Conservation (phyloP, 2,888 invertebrate genomes). For the Aleiodes testaceus region DNA sequence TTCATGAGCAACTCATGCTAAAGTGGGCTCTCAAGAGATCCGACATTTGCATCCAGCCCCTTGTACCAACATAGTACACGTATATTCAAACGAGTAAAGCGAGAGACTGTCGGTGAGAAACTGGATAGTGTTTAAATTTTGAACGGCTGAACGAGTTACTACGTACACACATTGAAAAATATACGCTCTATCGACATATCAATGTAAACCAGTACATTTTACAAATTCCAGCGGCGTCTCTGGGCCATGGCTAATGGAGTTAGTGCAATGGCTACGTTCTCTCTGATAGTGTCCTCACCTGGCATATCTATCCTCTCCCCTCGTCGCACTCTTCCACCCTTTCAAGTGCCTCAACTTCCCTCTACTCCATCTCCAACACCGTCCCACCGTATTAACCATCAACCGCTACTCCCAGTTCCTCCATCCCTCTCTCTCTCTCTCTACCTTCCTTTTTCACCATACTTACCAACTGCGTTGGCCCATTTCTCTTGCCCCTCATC, state of each 20-base stretch:
- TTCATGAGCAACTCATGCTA: conserved; percentile 12
- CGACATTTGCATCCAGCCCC: conserved; percentile 4
- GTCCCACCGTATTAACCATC: conserved; percentile 18
- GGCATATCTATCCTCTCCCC: conserved; percentile 18
- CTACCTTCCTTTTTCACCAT: neutral
- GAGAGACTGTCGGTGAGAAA: conserved; percentile 6
- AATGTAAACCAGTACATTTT: conserved; percentile 42
- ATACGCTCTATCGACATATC: conserved; percentile 18
- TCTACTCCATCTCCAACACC: conserved; percentile 28
- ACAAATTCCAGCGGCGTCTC: conserved; percentile 49
- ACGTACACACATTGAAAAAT: neutral
- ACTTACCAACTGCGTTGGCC: conserved; percentile 10
- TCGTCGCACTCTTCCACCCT: neutral
- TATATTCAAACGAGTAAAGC: conserved; percentile 14
- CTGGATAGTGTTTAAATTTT: conserved; percentile 7
- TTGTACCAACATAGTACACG: neutral
- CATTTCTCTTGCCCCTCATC: too few species aligned
- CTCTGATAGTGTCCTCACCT: conserved; percentile 35
- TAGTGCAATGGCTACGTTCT: conserved; percentile 37
- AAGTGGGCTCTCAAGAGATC: neutral
- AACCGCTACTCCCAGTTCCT: conserved; percentile 21
- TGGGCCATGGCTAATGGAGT: conserved; percentile 48
- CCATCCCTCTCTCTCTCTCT: neutral
- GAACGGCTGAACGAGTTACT: conserved; percentile 9
- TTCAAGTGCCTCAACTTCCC: conserved; percentile 26